Evolutionary conservation across 1,140 invertebrate species (phyloP).

Genomic region (Aplysia californica): DNA sequence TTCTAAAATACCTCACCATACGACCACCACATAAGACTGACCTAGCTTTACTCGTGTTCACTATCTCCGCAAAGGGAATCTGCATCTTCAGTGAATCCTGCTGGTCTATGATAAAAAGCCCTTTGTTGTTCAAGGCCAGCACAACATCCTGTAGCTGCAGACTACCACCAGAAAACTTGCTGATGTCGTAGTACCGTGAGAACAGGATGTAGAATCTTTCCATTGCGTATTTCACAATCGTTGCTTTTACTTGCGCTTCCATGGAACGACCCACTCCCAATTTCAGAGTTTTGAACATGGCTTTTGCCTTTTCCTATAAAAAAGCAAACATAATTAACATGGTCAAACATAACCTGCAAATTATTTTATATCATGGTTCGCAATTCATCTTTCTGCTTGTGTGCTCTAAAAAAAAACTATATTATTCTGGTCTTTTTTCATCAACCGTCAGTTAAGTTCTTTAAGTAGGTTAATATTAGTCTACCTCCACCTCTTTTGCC

Average conservation of each 20-base stretch:
- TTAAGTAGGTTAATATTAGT: too few species aligned
- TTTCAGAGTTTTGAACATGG: not conserved
- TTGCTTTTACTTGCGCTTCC: conserved; percentile 30
- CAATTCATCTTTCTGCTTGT: too few species aligned
- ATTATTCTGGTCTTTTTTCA: too few species aligned
- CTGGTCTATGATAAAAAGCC: conserved; percentile 50
- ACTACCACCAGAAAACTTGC: conserved; percentile 33
- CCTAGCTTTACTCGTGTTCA: conserved; percentile 37
- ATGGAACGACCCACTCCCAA: not conserved
- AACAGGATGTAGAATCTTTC: conserved; percentile 47
- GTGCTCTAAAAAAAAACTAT: too few species aligned
- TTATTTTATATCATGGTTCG: too few species aligned
- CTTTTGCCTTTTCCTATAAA: conserved; percentile 13
- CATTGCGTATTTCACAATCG: conserved; percentile 45
- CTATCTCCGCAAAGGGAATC: conserved; percentile 47
- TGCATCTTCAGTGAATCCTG: conserved; percentile 43
- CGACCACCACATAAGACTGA: too few species aligned
- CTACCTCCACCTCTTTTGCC: too few species aligned
- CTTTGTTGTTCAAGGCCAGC: conserved; percentile 48
- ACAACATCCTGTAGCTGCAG: conserved; percentile 37
- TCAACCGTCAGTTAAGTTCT: too few species aligned
- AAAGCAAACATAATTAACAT: not conserved
- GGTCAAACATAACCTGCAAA: too few species aligned
- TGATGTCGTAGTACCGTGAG: conserved; percentile 47
- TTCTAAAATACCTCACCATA: too few species aligned